Evolutionary conservation across 1,140 invertebrate species (phyloP), one percentile per base, ranked within the genome.

Genomic region (Papilio glaucus): DNA sequence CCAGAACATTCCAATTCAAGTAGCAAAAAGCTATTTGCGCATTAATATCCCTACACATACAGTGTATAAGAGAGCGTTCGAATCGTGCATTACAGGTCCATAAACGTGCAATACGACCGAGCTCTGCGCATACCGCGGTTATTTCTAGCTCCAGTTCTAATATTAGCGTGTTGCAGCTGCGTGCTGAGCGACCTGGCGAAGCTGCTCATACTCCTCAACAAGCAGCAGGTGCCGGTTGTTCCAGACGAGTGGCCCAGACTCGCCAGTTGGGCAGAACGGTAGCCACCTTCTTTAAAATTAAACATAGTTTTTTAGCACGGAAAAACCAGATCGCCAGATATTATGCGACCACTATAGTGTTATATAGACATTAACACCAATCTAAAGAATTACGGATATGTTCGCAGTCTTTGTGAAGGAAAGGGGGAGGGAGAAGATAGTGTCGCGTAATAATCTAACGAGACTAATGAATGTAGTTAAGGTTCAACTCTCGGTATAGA

Each of bases 181-280:
- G 96, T 96, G 53, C 87, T 97, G 63, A 95, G 96, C 73, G 96
- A 97, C 85, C 92, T 97, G 77, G 96, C 96, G 53, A 95, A 96
- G 85, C 95, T 97, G 77, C 91, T 97, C 49, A 95, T 96, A 72
- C 88, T 97, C 62, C 90, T 96, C 38, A 97, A 96, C 83, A 94
- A 95, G 82, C 95, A 96, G 60, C 94, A 95, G 72, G 94, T 96
- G 72, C 90, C 94, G 13, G 92, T 96, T 21, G 95, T 95, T 3
- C 96, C 96, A n/a, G 95, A 96, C n/a, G 96, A 97, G 81, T 97
- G 96, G 96, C 94, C 96, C 72, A 94, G 96, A 71, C 92, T 97
- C 2, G 94, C 96, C 45, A 95, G 94, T 72, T 96, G 96, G 96
- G 96, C 95, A 6, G 96, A 96, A 81, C 93, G 96, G 88, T 94